These are phyloP conservation scores for Invenusta paracnida DNA, from an alignment of 2,888 invertebrate species.

Conservation along the genomic window DNA sequence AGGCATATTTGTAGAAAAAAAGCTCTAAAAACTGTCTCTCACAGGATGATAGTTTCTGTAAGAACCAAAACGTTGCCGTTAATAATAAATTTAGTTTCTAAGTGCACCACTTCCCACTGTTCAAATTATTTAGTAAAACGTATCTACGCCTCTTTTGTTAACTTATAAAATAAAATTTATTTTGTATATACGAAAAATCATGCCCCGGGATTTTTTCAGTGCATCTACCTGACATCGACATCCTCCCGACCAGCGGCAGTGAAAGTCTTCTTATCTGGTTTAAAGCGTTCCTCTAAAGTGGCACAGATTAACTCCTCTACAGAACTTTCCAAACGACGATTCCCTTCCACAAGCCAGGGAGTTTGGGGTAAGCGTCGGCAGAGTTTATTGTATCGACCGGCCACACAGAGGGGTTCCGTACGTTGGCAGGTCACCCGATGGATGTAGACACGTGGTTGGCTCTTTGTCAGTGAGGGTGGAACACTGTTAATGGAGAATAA, in stretches of 20 bases:
- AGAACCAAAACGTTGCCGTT: too few relatives aligned
- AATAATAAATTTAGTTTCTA: too few relatives aligned
- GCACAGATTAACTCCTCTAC: constrained; percentile 76
- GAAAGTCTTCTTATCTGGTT: constrained; percentile 66
- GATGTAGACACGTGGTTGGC: background rate
- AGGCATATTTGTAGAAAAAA: too few relatives aligned
- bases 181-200: too few relatives aligned
- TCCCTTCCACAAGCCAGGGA: constrained; percentile 82
- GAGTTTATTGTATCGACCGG: constrained; percentile 76
- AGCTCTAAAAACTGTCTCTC: too few relatives aligned
- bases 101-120: too few relatives aligned
- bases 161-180: too few relatives aligned
- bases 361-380: constrained; percentile 82
- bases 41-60: too few relatives aligned
- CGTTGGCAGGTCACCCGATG: background rate
- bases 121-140: too few relatives aligned
- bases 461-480: background rate
- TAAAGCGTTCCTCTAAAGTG: background rate
- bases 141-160: too few relatives aligned
- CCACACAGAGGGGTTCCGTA: constrained; percentile 46
- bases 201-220: too few relatives aligned
- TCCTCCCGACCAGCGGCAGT: constrained; percentile 90
- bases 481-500: too few relatives aligned
- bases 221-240: constrained; percentile 76
- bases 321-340: constrained; percentile 75